phyloP scores from a whole-genome alignment of 2,888 invertebrate species.

The Argyra leucocephala region DNA sequence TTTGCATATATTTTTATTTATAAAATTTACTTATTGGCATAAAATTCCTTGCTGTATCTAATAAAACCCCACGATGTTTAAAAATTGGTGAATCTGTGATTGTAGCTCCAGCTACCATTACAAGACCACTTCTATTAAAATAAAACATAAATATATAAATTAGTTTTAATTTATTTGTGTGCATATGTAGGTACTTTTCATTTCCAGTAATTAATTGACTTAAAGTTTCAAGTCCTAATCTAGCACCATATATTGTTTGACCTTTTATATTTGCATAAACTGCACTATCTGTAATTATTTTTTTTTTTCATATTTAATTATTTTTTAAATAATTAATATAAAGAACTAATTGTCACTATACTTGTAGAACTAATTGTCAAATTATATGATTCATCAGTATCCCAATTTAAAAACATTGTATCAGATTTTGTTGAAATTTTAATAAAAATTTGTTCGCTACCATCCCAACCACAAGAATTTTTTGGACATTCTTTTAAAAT shows the following conservation, averaged over 20 bases:
- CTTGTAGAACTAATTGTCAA: conserved; percentile 52
- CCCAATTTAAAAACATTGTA: conserved; percentile 51
- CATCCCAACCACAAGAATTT: conserved; percentile 44
- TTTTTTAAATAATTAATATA: not conserved
- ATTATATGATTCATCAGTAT: conserved; percentile 60
- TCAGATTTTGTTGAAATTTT: conserved; percentile 47
- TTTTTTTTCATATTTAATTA: not conserved
- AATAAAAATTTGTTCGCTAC: conserved; percentile 50
- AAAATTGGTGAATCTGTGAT: conserved; percentile 73
- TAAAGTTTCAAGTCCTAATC: conserved; percentile 68
- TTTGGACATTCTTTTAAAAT: conserved; percentile 50
- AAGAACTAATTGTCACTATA: conserved; percentile 27
- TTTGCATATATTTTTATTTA: not conserved
- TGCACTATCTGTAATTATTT: conserved; percentile 39
- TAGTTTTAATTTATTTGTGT: not conserved
- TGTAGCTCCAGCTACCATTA: conserved; percentile 52
- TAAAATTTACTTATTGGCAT: conserved; percentile 50
- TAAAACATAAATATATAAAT: not conserved
- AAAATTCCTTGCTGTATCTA: conserved; percentile 86
- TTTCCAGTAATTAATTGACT: conserved; percentile 53
- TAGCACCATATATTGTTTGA: conserved; percentile 59
- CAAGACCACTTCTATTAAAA: conserved; percentile 46
- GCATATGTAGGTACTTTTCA: conserved; percentile 23
- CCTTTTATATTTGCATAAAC: conserved; percentile 50
- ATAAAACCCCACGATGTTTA: conserved; percentile 72